A percentile compares a stretch with the other conserved stretches of the same genome.
Evolutionary conservation across 1,140 invertebrate species (phyloP).

Genomic region (Platyura marginata): DNA sequence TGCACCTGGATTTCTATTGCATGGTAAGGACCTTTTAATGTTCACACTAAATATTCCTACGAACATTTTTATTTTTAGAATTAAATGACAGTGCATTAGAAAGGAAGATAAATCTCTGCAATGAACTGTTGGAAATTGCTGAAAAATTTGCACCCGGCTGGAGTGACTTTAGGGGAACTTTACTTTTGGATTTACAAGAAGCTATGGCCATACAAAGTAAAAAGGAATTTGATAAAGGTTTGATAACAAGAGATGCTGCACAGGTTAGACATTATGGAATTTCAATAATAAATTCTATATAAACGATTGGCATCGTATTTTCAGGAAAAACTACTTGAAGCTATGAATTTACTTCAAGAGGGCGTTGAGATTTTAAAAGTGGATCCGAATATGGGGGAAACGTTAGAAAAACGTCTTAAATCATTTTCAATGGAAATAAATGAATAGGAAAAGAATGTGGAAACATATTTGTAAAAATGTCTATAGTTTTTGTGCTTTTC

Average conservation of each 20-base stretch:
- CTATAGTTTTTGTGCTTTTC: too few relatives aligned
- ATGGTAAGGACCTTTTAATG: too few relatives aligned
- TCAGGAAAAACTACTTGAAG: slow-evolving; percentile 29
- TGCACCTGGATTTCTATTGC: slow-evolving; percentile 29
- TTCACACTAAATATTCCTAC: too few relatives aligned
- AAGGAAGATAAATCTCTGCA: slow-evolving; percentile 40
- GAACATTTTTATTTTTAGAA: slow-evolving; percentile 25
- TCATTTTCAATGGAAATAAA: slow-evolving; percentile 25
- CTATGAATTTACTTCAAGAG: slow-evolving; percentile 31
- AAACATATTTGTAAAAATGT: too few relatives aligned
- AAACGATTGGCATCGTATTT: slow-evolving; percentile 6
- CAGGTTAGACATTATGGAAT: slow-evolving; percentile 18
- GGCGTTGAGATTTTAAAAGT: slow-evolving; percentile 31
- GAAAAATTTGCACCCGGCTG: slow-evolving; percentile 41
- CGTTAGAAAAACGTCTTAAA: slow-evolving; percentile 26
- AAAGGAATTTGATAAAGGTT: slow-evolving; percentile 27
- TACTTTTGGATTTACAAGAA: slow-evolving; percentile 43
- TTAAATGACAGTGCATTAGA: slow-evolving; percentile 32
- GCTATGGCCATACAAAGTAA: slow-evolving; percentile 32
- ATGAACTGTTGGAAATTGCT: slow-evolving; percentile 39
- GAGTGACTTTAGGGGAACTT: slow-evolving; percentile 35
- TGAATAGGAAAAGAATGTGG: too few relatives aligned
- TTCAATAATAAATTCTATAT: slow-evolving; percentile 4
- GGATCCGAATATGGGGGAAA: slow-evolving; percentile 34
- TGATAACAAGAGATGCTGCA: slow-evolving; percentile 29